Evolutionary conservation across 2,888 invertebrate species (phyloP), one percentile per base, ranked within the genome.

Genomic region (Criorhina ranunculi): DNA sequence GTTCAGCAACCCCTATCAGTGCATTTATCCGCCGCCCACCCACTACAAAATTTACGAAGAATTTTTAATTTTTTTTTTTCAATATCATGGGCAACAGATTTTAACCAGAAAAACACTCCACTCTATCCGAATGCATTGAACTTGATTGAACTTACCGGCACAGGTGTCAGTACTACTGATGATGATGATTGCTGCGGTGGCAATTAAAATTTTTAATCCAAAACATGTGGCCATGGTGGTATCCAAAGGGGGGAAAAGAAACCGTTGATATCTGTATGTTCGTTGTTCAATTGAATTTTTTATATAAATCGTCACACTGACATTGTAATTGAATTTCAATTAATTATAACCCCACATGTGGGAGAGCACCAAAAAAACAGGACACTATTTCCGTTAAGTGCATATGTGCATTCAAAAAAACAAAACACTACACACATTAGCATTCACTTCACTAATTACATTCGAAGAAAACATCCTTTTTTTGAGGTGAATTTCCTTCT

Each of bases 141-240:
- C 72, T 80, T 64, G 17, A 86, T 78, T 67, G 80, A 53, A 87
- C 88, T 88, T 87, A 88, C 88, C 88, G 80, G 76, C 86, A 72
- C 88, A 88, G 86, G 86, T 87, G 83, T 81, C 73, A 59, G 78
- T 82, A 72, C 59, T 82, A 72, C 59, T 76, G 80, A 69, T 72
- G 81, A 78, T 70, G 55, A 78, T 66, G 66, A 88, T 60, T 80
- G 87, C 87, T 64, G 87, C 81, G 60, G 70, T 67, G 72, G 79
- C 87, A 87, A 88, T 88, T 83, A 87, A 82, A 72, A 82, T 46
- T 76, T 85, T 83, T 86, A 87, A 88, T 87, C 88, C 87, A 78
- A 83, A 87, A 79, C 78, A 87, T 77, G 82, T 82, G 76, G 69
- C 69, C 86, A 81, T 82, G 42, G 19, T 72, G 73, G 40, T 12